phyloP scores from a whole-genome alignment of 1,140 invertebrate species.

The Tetramorium parvispinum region DNA sequence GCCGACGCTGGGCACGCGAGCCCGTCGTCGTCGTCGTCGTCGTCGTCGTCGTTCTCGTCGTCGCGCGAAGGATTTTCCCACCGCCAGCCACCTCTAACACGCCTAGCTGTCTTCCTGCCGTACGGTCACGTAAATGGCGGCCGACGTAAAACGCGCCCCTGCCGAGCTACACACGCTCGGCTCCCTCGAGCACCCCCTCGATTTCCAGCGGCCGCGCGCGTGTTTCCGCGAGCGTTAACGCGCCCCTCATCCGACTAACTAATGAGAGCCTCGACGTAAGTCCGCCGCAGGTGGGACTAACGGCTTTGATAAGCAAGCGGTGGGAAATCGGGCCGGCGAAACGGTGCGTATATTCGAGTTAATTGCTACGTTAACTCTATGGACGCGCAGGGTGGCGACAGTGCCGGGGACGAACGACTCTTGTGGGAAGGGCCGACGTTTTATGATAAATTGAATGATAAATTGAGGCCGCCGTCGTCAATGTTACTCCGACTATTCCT shows the following conservation, averaged over 20 bases:
- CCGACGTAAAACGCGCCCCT: slow-evolving; percentile 37
- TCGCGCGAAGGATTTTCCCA: slow-evolving; percentile 42
- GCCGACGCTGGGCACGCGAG: slow-evolving; percentile 47
- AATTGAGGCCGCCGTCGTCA: neutral
- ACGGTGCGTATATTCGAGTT: neutral
- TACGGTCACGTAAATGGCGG: slow-evolving; percentile 52
- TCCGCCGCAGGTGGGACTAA: neutral
- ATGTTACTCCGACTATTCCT: neutral
- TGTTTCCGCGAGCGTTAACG: neutral
- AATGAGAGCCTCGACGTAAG: slow-evolving; percentile 4
- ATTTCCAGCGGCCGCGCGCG: neutral
- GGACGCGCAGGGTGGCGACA: too few relatives aligned
- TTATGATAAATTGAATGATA: slow-evolving; percentile 24
- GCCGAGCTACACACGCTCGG: slow-evolving; percentile 11
- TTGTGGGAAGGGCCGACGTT: neutral
- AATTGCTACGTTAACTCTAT: slow-evolving; percentile 21
- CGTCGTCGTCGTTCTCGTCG: neutral
- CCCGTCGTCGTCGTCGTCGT: neutral
- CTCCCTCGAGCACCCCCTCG: neutral
- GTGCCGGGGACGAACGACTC: neutral
- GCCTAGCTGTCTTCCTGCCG: neutral
- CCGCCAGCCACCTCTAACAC: slow-evolving; percentile 19
- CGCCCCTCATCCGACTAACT: neutral
- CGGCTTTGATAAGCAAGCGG: slow-evolving; percentile 21
- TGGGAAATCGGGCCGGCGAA: neutral